phyloP scores from a whole-genome alignment of 2,888 invertebrate species.

The Cryptocephalus moraei region DNA sequence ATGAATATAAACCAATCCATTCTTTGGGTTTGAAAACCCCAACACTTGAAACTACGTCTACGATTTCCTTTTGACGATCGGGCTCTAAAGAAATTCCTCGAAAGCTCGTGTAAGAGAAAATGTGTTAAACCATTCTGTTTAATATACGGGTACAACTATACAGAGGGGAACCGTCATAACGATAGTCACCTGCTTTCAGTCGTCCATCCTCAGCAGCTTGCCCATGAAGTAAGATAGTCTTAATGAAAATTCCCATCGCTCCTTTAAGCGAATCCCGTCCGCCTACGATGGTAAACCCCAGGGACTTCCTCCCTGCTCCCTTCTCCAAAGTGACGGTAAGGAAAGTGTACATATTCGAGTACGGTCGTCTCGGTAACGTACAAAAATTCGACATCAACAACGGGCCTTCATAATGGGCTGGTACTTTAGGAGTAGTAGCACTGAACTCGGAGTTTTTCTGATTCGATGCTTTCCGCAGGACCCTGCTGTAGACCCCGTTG shows the following conservation, averaged over 20 bases:
- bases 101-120: no score
- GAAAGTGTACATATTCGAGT: conserved; percentile 58
- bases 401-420: conserved; percentile 6
- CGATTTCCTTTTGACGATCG: no score
- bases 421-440: conserved; percentile 12
- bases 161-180: no score
- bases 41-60: no score
- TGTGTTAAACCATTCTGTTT: no score
- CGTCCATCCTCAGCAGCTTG: conserved; percentile 77
- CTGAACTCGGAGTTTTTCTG: conserved; percentile 27
- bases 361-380: conserved; percentile 60
- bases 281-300: conserved; percentile 86
- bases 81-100: no score
- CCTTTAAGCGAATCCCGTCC: conserved; percentile 78
- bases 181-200: conserved; percentile 59
- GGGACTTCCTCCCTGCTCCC: conserved; percentile 70
- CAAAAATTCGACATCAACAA: conserved; percentile 48
- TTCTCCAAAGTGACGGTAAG: conserved; percentile 69
- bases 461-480: conserved; percentile 23
- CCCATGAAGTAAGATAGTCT: conserved; percentile 72
- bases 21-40: no score
- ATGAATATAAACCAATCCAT: no score
- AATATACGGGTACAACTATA: no score
- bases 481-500: conserved; percentile 46
- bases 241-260: conserved; percentile 76